phyloP scores from a whole-genome alignment of 2,797 vertebrate genomes.

The Hypotaenidia okinawae region DNA sequence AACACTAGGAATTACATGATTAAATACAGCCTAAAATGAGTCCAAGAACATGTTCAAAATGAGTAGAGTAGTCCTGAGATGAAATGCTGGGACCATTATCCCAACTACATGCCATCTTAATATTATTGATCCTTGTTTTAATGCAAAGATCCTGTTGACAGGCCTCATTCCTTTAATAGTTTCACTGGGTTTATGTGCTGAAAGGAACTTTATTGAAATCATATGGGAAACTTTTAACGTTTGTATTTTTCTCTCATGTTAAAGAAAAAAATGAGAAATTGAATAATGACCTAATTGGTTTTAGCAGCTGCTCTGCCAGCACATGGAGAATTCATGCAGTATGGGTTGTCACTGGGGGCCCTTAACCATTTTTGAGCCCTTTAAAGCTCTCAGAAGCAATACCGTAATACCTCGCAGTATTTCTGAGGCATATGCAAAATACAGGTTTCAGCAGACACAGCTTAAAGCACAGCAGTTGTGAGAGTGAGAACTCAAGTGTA shows the following conservation, averaged over 20 bases:
- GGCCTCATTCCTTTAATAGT: neutral
- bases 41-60: neutral
- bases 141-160: neutral
- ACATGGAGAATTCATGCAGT: neutral
- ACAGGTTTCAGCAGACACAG: neutral
- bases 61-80: neutral
- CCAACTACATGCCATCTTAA: neutral
- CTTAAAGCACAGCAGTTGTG: neutral
- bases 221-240: neutral
- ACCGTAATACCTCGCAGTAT: neutral
- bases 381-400: neutral
- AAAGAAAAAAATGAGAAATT: constrained; percentile 15
- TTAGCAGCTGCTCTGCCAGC: constrained; percentile 48
- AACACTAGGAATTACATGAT: neutral
- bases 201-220: neutral
- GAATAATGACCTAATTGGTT: constrained; percentile 35
- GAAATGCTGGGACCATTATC: neutral
- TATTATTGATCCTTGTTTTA: neutral
- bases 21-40: constrained; percentile 13
- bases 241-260: neutral
- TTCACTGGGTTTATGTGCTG: neutral
- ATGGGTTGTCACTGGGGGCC: neutral
- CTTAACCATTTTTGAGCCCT: neutral
- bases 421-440: constrained; percentile 1
- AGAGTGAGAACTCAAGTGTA: neutral